Base-by-base conservation (phyloP, 2,113 vertebrate species). In the Pedionomus torquatus region DNA sequence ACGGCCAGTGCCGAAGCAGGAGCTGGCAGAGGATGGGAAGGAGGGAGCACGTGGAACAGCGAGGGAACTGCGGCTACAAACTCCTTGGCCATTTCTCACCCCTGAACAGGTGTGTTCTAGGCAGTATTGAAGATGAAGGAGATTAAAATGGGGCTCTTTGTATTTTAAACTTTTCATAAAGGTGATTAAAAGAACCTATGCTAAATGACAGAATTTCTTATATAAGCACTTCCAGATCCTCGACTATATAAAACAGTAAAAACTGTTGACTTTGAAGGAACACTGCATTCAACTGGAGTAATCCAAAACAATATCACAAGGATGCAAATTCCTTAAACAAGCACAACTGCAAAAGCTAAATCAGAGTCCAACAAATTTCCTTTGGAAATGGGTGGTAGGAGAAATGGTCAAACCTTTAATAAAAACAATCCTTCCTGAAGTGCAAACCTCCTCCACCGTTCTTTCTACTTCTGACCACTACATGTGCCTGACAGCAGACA, bases 11-110 rank as follows among this genome's bases (percentile, higher is more conserved):
- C 80, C 5, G 6, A 31, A 79, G 74, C 55, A 61, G 9, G 5
- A 30, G 51, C 30, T 9, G 10, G 18, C 0, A 1, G 52, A 14
- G 9, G 2, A 11, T 1, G 2, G 0, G 5, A n/a, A 4, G 0
- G 2, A 54, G 7, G 18, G 49, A 78, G 26, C 16, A 2, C 5
- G 0, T 14, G 11, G 11, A n/a, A 19, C 21, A 10, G 20, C 1
- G 6, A n/a, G 33, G 37, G 25, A 43, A 25, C 57, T 4, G 13
- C 10, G 30, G 25, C 35, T 16, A 9, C 83, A 12, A 37, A 23
- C 33, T 44, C 43, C 51, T 10, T 7, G 63, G 51, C 46, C 52
- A 13, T 49, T 33, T 70, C 25, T 30, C 71, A 70, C 6, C 25
- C 33, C 35, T 1, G 2, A 25, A 31, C 30, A 57, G 6, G 26